Evolutionary conservation across 2,888 invertebrate species (phyloP), one percentile per base, ranked within the genome.

Genomic region (Drosophila kuntzei): DNA sequence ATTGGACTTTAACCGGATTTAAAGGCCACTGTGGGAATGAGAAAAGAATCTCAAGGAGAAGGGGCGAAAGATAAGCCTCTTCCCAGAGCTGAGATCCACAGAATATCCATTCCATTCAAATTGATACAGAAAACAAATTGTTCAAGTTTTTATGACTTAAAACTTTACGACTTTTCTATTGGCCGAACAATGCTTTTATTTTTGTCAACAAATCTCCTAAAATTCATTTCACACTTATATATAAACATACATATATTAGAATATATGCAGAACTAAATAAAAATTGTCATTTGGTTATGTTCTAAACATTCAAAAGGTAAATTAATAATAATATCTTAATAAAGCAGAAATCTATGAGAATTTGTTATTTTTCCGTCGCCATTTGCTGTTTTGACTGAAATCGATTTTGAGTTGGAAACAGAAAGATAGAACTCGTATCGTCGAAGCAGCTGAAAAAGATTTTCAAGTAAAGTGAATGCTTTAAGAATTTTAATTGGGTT

Each of bases 401-500:
- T 22, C n/a, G 37, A 25, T 32, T 34, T 32, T 43, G 39, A 27
- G 34, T 12, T 25, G 32, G 18, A 43, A 18, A 41, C 32, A 27
- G 25, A 16, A 36, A 8, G 18, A 70, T 47, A 27, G 41, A 20
- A 41, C 32, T 22, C 47, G 55, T 5, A 20, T 32, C 7, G 32
- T 27, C 11, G 60, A 54, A 65, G 18, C 60, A 65, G 47, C 36
- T 41, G 39, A 57, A 65, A 59, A 50, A 44, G 58, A 55, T 66
- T 65, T 87, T 71, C 53, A 80, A 77, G 74, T 74, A 64, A 81
- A 82, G 73, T 88, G 72, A 87, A 88, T 76, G 85, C 86, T 63
- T 88, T 65, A 61, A 67, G 86, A 86, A 86, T 86, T 73, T 86
- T 80, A 86, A 86, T 86, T 88, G 88, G 55, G 71, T 61, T 71